A percentile compares a stretch with the other conserved stretches of the same genome.
phyloP scores from a whole-genome alignment of 2,888 invertebrate genomes.

The Cantharis lateralis region DNA sequence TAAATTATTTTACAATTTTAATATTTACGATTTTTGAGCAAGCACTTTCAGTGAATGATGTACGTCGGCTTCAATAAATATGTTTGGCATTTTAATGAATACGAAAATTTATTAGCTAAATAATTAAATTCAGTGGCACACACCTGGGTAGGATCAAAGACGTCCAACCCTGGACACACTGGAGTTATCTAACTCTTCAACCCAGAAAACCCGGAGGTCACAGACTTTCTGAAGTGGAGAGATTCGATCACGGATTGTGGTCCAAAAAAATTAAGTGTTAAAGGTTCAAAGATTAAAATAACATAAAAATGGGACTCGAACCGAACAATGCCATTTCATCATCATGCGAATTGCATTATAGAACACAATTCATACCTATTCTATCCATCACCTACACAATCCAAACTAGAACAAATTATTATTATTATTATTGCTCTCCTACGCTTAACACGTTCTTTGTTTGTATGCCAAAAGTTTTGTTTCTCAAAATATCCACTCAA shows the following conservation, averaged over 20 bases:
- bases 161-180: background rate
- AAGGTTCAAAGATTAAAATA: background rate
- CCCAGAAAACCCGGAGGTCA: background rate
- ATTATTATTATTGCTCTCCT: constrained; percentile 5
- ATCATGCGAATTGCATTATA: background rate
- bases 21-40: background rate
- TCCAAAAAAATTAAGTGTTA: background rate
- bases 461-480: constrained; percentile 13
- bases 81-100: background rate
- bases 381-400: background rate
- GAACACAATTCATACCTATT: background rate
- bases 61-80: background rate
- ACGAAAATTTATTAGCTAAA: background rate
- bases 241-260: background rate
- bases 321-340: background rate
- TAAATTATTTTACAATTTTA: background rate
- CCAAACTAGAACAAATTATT: background rate
- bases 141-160: background rate
- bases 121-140: background rate
- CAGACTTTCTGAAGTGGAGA: background rate
- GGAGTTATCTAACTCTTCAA: too few relatives aligned
- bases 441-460: constrained; percentile 9
- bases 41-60: background rate
- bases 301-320: background rate
- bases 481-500: background rate